Evolutionary conservation across 2,888 invertebrate species (phyloP).

Genomic region (Teinopalpus imperialis): DNA sequence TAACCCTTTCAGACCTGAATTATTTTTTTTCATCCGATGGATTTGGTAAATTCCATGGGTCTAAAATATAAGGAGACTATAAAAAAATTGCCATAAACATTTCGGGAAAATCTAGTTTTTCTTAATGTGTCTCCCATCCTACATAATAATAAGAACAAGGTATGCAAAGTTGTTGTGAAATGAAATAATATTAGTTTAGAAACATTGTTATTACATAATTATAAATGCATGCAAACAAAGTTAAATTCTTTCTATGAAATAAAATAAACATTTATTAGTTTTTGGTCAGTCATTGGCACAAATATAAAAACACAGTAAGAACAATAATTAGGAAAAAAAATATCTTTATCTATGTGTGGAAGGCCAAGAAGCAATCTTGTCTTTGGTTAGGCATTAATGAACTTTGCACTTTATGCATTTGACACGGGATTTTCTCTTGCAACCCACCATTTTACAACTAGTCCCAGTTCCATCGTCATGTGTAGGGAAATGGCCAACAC

Average conservation of each 20-base stretch:
- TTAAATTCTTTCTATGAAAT: too few species aligned
- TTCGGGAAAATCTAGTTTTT: not conserved
- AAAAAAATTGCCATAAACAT: not conserved
- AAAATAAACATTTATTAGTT: not conserved
- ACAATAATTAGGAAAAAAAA: not conserved
- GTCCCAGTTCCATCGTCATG: conserved; percentile 28
- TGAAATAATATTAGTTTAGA: too few species aligned
- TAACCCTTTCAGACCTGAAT: not conserved
- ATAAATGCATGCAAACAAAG: too few species aligned
- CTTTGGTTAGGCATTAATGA: conserved; percentile 24
- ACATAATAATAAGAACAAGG: not conserved
- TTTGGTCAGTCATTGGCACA: too few species aligned
- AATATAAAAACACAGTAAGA: not conserved
- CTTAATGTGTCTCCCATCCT: not conserved
- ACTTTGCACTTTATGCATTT: too few species aligned
- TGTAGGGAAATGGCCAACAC: conserved; percentile 31
- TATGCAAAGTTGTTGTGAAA: too few species aligned
- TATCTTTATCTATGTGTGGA: conserved; percentile 21
- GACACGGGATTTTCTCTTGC: too few species aligned
- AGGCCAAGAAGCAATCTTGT: conserved; percentile 30
- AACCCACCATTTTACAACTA: too few species aligned
- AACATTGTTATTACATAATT: too few species aligned
- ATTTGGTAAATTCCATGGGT: not conserved
- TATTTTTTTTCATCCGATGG: not conserved
- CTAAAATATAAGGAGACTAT: not conserved